Percentiles rank a stretch among this genome's conserved stretches.
Conservation (phyloP, 1,140 invertebrate genomes). For the Drosophila mojavensis region DNA sequence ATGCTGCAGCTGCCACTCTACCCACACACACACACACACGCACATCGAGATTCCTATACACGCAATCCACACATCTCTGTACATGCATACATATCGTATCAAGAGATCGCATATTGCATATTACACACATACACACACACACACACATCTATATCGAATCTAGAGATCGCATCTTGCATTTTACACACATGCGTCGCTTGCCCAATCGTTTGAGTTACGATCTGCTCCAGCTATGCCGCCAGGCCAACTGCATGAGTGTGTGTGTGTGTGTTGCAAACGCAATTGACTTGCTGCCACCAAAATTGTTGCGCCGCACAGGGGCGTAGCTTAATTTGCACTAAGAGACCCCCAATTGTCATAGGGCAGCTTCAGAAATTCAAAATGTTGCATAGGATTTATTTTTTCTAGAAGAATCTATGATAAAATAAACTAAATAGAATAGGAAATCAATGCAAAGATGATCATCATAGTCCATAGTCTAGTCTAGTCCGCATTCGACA, state of each 20-base stretch:
- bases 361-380: not conserved
- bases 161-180: conserved; percentile 73
- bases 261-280: conserved; percentile 54
- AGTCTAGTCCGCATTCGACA: not conserved
- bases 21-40: conserved; percentile 18
- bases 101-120: too few species aligned
- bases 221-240: conserved; percentile 59
- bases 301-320: conserved; percentile 10
- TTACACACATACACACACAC: conserved; percentile 9
- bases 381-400: not conserved
- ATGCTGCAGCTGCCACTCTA: conserved; percentile 49
- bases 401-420: too few species aligned
- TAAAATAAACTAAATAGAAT: too few species aligned
- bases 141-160: conserved; percentile 19
- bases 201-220: conserved; percentile 69
- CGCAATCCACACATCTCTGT: conserved; percentile 14
- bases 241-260: conserved; percentile 29
- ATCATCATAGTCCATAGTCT: not conserved
- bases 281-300: conserved; percentile 28
- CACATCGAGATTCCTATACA: conserved; percentile 9
- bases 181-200: conserved; percentile 55
- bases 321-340: conserved; percentile 7
- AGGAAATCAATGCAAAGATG: too few species aligned
- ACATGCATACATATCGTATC: not conserved
- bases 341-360: too few species aligned